Conservation (phyloP, 2,888 invertebrate genomes). For the Merodon equestris region DNA sequence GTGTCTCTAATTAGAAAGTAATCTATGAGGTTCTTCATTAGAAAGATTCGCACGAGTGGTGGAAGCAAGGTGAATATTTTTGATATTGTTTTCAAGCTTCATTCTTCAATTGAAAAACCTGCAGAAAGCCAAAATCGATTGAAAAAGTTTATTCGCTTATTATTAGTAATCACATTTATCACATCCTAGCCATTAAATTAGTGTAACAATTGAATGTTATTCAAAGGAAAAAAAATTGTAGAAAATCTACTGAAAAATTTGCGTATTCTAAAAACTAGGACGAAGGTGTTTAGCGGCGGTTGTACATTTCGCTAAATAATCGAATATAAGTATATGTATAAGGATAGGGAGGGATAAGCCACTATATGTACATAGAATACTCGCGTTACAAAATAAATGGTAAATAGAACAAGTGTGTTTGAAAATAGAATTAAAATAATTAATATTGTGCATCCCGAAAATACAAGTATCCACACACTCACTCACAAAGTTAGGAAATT, state of each 20-base stretch:
- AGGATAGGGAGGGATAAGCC: conserved; percentile 18
- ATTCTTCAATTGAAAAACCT: no score
- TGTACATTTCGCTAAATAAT: conserved; percentile 66
- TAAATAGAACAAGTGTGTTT: no score
- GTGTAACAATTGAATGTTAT: not conserved
- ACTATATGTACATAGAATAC: no score
- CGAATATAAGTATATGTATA: conserved; percentile 47
- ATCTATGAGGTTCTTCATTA: no score
- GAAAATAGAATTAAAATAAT: no score
- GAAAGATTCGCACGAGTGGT: no score
- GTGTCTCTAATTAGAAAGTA: no score
- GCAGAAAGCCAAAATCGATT: no score
- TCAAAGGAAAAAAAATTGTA: conserved; percentile 29
- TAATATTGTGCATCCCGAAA: no score
- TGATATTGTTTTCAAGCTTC: no score
- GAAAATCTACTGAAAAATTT: conserved; percentile 58
- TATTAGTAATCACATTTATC: not conserved
- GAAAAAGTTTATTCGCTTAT: not conserved
- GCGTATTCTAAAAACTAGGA: conserved; percentile 61
- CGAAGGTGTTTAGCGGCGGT: conserved; percentile 60
- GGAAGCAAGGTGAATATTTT: no score
- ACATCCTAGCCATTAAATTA: not conserved
- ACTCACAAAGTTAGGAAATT: not conserved
- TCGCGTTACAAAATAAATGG: no score
- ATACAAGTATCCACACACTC: conserved; percentile 14